Evolutionary conservation across 2,797 vertebrate genomes (phyloP), one percentile per base, ranked within the genome.

Genomic region (Parauchenoglanis ngamensis): DNA sequence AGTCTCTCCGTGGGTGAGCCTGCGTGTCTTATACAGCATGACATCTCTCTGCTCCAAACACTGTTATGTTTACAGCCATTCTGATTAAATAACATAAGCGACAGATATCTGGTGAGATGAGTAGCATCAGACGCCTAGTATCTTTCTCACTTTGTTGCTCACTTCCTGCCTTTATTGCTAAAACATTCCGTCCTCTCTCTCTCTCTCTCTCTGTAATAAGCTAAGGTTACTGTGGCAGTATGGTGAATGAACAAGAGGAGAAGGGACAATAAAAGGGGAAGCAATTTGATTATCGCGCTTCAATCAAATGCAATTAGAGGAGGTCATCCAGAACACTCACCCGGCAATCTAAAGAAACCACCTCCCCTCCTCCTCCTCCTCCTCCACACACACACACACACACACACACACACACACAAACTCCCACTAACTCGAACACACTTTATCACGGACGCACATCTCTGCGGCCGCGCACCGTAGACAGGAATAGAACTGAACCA

Each of bases 301-400:
- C 91, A 92, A 93, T 94, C 92, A 85, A 90, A 90, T 91, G 90
- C 94, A 94, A 96, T 95, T 94, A 92, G 89, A 83, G 91, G 87
- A 93, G 93, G 94, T 96, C 93, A 95, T 91, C 79, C 68, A 92
- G 93, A 94, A 93, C 92, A 94, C 92, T 93, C 91, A 92, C 86
- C 87, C 85, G 90, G 89, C 87, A 76, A 92, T 92, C 94, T 93
- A 95, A 94, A 92, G 92, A 87, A 90, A 92, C 91, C 91, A 88
- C 68, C 87, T 83, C 87, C 15, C 79, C 83, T 90, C 3, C 90
- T 49, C 49, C 49, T 10, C 49, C 46, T 46, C 46, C 46, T 46
- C 46, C 46, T 46, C 46, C 46, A 49, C 46, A 49, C 46, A 49
- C 49, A 49, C 49, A 49, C 49, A 49, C 49, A 49, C 10, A 49